Evolutionary conservation across 2,797 vertebrate genomes (phyloP).

Genomic region (Perodicticus potto): DNA sequence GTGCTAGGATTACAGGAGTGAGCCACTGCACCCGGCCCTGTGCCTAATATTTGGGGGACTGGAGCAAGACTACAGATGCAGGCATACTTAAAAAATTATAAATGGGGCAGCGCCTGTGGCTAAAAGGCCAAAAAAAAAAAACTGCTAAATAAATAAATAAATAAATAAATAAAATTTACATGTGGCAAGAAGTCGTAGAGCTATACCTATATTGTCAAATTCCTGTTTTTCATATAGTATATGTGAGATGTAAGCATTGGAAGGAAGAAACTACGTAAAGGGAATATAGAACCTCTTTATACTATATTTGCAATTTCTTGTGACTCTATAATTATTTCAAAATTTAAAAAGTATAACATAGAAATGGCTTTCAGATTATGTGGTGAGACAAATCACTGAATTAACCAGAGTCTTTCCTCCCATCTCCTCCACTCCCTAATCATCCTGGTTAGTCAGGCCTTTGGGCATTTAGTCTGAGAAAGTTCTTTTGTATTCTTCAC

Average conservation of each 20-base stretch:
- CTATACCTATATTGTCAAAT: background rate
- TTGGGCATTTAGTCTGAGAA: background rate
- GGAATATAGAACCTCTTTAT: background rate
- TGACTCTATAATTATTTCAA: conserved; percentile 2
- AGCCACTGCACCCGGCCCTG: too few species aligned
- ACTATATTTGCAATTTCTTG: background rate
- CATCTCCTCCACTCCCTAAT: background rate
- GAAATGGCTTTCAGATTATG: background rate
- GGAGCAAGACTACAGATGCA: too few species aligned
- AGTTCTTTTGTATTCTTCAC: background rate
- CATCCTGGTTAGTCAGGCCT: background rate
- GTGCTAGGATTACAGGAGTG: too few species aligned
- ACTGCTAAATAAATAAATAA: too few species aligned
- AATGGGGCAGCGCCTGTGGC: too few species aligned
- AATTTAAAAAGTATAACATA: background rate
- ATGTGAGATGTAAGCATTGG: background rate
- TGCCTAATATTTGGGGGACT: too few species aligned
- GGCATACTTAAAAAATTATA: too few species aligned
- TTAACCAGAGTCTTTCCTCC: background rate
- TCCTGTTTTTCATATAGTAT: background rate
- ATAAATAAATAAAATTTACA: background rate
- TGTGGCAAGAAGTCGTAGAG: background rate
- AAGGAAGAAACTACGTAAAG: background rate
- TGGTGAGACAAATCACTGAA: background rate
- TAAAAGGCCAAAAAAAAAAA: too few species aligned